phyloP scores from a whole-genome alignment of 2,113 vertebrate genomes.

The Atherinomorus stipes region DNA sequence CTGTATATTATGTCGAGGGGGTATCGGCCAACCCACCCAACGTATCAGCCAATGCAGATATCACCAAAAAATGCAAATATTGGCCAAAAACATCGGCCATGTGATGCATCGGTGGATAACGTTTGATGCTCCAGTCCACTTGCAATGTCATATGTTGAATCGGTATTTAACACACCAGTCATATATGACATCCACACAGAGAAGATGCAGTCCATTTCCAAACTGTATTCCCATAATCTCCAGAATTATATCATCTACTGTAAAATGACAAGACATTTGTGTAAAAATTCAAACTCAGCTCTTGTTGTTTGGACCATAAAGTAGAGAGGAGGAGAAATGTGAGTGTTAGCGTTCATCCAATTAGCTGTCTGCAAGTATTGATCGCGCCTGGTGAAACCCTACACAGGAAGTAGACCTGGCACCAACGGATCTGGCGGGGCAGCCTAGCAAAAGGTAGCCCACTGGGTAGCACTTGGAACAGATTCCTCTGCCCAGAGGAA shows the following conservation, averaged over 20 bases:
- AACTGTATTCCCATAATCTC: constrained; percentile 61
- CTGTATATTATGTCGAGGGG: too few relatives aligned
- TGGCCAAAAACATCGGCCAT: too few relatives aligned
- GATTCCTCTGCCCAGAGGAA: constrained; percentile 72
- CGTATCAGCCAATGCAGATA: too few relatives aligned
- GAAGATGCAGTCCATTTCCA: constrained; percentile 39
- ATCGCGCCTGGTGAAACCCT: constrained; percentile 74
- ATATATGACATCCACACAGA: constrained; percentile 27
- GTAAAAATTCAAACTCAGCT: constrained; percentile 59
- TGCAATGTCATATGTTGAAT: constrained; percentile 21
- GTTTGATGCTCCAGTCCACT: constrained; percentile 14
- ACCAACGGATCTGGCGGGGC: constrained; percentile 65
- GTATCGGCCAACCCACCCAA: too few relatives aligned
- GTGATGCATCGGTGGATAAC: too few relatives aligned
- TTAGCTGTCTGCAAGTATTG: constrained; percentile 77
- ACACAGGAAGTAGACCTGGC: constrained; percentile 78
- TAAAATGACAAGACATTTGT: constrained; percentile 53
- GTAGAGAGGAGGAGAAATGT: constrained; percentile 67
- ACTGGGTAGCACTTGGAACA: constrained; percentile 70
- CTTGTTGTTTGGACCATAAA: constrained; percentile 65
- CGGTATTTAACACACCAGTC: constrained; percentile 26
- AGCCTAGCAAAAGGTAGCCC: constrained; percentile 60
- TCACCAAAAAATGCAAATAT: too few relatives aligned
- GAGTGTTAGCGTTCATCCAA: constrained; percentile 77
- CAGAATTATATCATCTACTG: constrained; percentile 38